Percentiles rank a stretch among this genome's conserved stretches.
Evolutionary conservation across 1,140 invertebrate genomes (phyloP).

Genomic region (Triops cancriformis): DNA sequence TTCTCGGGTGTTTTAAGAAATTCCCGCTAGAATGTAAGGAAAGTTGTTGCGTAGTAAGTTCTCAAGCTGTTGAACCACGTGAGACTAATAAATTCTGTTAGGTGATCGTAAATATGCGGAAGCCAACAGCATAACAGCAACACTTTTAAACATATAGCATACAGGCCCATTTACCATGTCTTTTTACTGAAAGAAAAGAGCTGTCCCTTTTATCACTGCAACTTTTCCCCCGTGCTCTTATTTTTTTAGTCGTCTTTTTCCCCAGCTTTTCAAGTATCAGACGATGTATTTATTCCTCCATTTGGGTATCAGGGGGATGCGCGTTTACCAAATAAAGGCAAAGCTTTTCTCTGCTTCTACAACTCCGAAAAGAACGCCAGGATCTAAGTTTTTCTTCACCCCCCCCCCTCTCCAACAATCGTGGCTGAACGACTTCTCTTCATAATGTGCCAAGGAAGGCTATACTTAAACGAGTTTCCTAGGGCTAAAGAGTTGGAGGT

Average conservation of each 20-base stretch:
- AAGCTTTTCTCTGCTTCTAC: not conserved
- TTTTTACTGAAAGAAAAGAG: not conserved
- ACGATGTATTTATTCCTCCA: constrained; percentile 1
- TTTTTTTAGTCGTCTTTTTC: not conserved
- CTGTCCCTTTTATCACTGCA: constrained; percentile 5
- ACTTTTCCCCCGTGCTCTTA: not conserved
- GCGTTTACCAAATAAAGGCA: constrained; percentile 9
- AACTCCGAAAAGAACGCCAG: not conserved
- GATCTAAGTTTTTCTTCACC: not conserved
- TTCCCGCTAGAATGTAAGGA: not conserved
- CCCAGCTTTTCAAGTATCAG: constrained; percentile 10
- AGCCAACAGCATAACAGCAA: constrained; percentile 13
- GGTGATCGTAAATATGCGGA: constrained; percentile 10
- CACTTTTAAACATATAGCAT: constrained; percentile 11
- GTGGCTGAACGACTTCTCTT: not conserved
- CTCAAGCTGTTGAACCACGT: constrained; percentile 10
- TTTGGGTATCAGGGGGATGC: constrained; percentile 12
- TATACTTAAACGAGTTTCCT: not conserved
- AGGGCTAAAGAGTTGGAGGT: not conserved
- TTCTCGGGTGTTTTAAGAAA: not conserved
- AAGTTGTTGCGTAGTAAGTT: not conserved
- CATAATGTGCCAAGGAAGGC: not conserved
- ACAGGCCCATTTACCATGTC: constrained; percentile 5
- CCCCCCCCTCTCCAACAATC: too few species aligned
- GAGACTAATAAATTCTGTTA: constrained; percentile 11